Conservation (phyloP, 2,888 invertebrate genomes). For the Acleris holmiana region DNA sequence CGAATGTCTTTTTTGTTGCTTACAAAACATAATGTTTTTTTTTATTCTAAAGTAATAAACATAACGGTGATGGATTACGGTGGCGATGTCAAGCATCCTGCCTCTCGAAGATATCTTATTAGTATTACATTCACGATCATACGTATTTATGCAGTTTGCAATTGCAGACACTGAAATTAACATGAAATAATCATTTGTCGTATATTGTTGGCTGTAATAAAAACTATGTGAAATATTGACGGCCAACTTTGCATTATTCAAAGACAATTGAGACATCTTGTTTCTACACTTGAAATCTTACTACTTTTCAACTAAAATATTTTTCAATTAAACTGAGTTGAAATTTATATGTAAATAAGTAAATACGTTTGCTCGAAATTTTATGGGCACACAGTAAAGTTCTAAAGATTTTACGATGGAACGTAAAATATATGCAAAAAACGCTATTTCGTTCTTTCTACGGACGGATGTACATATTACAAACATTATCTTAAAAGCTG, state of each 20-base stretch:
- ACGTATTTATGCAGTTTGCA: conserved; percentile 27
- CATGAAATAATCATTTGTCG: conserved; percentile 30
- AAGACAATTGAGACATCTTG: too few species aligned
- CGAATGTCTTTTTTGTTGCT: too few species aligned
- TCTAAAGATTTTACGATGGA: conserved; percentile 69
- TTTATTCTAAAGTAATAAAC: conserved; percentile 9
- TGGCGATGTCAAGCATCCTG: conserved; percentile 31
- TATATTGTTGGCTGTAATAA: conserved; percentile 23
- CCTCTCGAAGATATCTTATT: conserved; percentile 25
- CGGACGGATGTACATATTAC: conserved; percentile 31
- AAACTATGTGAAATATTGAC: conserved; percentile 23
- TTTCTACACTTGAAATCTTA: not conserved
- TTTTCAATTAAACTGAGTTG: conserved; percentile 15
- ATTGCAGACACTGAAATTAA: conserved; percentile 25
- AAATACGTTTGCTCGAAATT: conserved; percentile 43
- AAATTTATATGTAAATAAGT: conserved; percentile 36
- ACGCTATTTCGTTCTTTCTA: conserved; percentile 49
- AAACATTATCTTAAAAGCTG: not conserved
- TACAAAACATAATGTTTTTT: not conserved
- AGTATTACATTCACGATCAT: conserved; percentile 24
- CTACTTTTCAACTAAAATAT: not conserved
- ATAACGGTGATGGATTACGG: conserved; percentile 16
- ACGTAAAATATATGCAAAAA: conserved; percentile 69
- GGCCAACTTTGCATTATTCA: conserved; percentile 15
- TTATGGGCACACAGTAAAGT: conserved; percentile 67